Evolutionary conservation across 2,888 invertebrate genomes (phyloP).

Genomic region (Darwinula stevensoni): DNA sequence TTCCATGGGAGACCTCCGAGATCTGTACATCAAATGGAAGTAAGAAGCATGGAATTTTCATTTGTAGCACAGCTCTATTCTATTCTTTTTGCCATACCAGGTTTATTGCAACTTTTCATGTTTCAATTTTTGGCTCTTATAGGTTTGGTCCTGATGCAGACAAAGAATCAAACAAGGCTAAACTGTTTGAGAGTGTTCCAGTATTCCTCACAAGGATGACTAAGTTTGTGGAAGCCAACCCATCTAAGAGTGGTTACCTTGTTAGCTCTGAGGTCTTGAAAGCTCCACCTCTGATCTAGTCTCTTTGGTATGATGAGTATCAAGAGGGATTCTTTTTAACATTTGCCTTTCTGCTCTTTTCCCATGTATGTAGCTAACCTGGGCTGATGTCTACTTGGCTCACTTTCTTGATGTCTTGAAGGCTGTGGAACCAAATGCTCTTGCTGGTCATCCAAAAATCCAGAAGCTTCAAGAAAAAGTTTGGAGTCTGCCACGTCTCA

Average conservation of each 20-base stretch:
- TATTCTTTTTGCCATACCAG: no score
- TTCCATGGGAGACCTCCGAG: slow-evolving; percentile 8
- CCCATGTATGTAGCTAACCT: no score
- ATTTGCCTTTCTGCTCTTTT: no score
- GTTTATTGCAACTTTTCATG: no score
- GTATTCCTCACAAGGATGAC: neutral
- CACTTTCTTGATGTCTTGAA: neutral
- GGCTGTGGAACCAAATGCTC: neutral
- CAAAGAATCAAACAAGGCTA: neutral
- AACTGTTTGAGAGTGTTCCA: neutral
- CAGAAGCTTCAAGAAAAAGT: neutral
- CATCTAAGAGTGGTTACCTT: neutral
- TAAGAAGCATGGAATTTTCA: no score
- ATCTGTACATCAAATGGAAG: slow-evolving; percentile 23
- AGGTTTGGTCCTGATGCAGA: no score
- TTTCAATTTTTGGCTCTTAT: no score
- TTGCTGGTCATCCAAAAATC: neutral
- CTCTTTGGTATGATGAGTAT: no score
- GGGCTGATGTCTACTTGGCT: slow-evolving; percentile 1
- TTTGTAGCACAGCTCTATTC: no score
- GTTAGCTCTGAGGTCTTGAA: neutral
- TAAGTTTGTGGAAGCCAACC: neutral
- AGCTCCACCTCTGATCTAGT: no score
- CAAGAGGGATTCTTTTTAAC: no score
- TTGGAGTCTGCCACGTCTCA: neutral